phyloP scores from a whole-genome alignment of 2,797 vertebrate genomes.

The Myiotriccus ornatus region DNA sequence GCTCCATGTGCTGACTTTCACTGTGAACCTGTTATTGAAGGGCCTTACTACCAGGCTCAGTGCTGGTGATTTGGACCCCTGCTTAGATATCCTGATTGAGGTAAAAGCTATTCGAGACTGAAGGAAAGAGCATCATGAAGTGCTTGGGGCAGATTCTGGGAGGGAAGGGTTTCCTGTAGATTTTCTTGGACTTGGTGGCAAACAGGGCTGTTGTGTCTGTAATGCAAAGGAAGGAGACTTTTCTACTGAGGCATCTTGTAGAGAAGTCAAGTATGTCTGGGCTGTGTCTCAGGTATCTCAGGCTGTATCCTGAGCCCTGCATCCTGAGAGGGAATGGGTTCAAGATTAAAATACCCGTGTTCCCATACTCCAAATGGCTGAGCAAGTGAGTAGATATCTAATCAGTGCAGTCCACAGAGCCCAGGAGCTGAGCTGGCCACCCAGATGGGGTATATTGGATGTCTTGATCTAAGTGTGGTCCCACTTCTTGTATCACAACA shows the following conservation, averaged over 20 bases:
- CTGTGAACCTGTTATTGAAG: conserved; percentile 87
- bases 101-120: conserved; percentile 71
- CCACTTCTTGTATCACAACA: background rate
- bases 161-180: background rate
- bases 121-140: background rate
- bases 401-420: background rate
- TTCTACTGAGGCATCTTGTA: background rate
- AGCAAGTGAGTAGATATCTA: background rate
- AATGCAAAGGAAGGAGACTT: background rate
- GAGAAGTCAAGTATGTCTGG: background rate
- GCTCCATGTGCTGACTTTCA: conserved; percentile 96
- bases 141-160: background rate
- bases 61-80: conserved; percentile 90
- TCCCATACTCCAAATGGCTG: background rate
- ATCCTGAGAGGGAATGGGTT: background rate
- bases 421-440: background rate
- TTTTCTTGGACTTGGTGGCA: background rate
- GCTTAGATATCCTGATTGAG: conserved; percentile 86
- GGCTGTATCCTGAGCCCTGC: background rate
- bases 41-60: conserved; percentile 81
- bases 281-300: background rate
- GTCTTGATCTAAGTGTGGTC: background rate
- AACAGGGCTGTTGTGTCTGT: background rate
- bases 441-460: background rate
- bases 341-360: background rate